A percentile compares a stretch with the other conserved stretches of the same genome.
Evolutionary conservation across 2,888 invertebrate genomes (phyloP).

Genomic region (Ryuthela nishihirai): DNA sequence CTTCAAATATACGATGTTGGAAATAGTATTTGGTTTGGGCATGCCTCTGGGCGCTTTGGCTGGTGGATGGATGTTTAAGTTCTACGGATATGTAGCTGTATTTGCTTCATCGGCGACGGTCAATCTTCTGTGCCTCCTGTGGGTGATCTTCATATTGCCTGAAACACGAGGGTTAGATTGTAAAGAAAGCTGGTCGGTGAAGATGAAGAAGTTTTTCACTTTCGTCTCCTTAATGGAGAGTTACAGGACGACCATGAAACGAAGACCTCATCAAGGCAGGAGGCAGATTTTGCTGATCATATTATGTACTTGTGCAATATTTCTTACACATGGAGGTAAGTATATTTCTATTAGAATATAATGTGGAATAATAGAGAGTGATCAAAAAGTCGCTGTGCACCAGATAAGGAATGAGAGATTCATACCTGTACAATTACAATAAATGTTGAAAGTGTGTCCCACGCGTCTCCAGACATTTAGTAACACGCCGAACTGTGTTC

Average conservation of each 20-base stretch:
- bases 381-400: no score
- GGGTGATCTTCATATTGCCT: constrained; percentile 14
- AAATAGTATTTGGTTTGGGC: constrained; percentile 63
- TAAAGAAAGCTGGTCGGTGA: neutral
- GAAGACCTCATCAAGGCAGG: constrained; percentile 19
- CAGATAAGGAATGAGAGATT: no score
- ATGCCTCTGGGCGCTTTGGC: constrained; percentile 50
- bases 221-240: constrained; percentile 21
- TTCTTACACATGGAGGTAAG: neutral
- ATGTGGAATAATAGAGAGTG: no score
- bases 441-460: no score
- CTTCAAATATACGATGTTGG: constrained; percentile 15
- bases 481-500: no score
- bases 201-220: constrained; percentile 20
- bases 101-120: constrained; percentile 7
- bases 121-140: constrained; percentile 9
- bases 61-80: constrained; percentile 18
- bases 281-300: constrained; percentile 31
- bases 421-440: no score
- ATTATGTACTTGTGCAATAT: constrained; percentile 5
- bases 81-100: constrained; percentile 10
- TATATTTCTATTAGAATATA: neutral
- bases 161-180: constrained; percentile 18
- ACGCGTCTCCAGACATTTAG: no score
- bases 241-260: constrained; percentile 9